A percentile compares a stretch with the other conserved stretches of the same genome.
These are phyloP conservation scores for Anas platyrhynchos DNA, from an alignment of 2,113 vertebrate genomes.

Conservation along the genomic window DNA sequence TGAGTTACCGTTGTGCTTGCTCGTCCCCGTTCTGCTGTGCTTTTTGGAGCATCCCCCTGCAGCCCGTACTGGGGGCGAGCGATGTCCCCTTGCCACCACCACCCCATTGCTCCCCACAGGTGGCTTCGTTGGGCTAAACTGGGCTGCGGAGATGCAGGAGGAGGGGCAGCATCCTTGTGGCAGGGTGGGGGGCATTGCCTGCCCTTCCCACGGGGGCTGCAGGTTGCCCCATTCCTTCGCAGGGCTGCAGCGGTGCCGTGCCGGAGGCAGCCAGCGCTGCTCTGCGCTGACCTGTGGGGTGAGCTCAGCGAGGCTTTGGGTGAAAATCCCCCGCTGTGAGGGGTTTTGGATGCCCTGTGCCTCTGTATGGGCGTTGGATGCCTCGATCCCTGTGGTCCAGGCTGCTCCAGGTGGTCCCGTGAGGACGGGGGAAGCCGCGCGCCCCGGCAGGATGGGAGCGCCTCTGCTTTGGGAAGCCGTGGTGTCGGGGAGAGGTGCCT, in stretches of 20 bases:
- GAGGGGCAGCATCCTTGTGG: too few species aligned
- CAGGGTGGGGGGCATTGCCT: background rate
- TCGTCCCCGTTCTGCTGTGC: too few species aligned
- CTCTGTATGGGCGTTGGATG: too few species aligned
- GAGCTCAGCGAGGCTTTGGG: background rate
- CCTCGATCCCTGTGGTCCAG: background rate
- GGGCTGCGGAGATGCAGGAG: background rate
- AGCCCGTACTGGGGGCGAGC: background rate
- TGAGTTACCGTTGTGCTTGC: fast-evolving
- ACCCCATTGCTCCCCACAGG: background rate
- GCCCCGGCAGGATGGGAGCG: background rate
- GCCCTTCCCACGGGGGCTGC: background rate
- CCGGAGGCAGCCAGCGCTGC: background rate
- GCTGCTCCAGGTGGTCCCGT: background rate
- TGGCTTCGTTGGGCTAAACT: background rate
- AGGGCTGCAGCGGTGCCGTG: background rate
- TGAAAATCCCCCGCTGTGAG: background rate
- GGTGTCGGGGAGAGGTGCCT: background rate
- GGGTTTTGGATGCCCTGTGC: background rate
- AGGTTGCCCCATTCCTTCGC: background rate
- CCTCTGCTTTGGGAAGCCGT: fast-evolving
- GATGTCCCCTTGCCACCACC: background rate
- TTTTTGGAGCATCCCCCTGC: background rate
- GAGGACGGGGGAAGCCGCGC: too few species aligned
- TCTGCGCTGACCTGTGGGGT: background rate